phyloP scores from a whole-genome alignment of 2,888 invertebrate species.

The Ectemnius lituratus region DNA sequence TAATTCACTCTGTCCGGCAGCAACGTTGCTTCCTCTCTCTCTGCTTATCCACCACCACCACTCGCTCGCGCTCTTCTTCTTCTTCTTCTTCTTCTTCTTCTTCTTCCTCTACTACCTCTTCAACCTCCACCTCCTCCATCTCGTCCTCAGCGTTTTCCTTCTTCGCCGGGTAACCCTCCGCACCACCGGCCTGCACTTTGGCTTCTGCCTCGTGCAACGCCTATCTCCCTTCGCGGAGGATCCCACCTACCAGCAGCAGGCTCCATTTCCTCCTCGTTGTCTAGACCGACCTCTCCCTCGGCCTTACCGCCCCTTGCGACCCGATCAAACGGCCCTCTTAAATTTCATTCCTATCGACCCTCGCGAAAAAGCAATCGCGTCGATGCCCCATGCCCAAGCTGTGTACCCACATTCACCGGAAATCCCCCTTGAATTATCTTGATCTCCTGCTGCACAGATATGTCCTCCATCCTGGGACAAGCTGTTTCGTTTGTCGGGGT shows the following conservation, averaged over 20 bases:
- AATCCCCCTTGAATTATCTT: too few species aligned
- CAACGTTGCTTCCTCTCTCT: constrained; percentile 55
- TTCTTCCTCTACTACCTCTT: constrained; percentile 40
- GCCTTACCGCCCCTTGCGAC: not conserved
- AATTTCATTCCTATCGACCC: constrained; percentile 6
- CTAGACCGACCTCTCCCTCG: constrained; percentile 18
- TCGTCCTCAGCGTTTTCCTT: constrained; percentile 39
- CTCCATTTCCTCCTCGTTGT: constrained; percentile 22
- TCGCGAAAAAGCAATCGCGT: constrained; percentile 5
- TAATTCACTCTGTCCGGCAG: constrained; percentile 71
- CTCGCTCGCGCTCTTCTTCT: constrained; percentile 42
- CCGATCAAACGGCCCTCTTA: constrained; percentile 9
- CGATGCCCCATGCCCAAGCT: constrained; percentile 1
- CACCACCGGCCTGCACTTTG: constrained; percentile 5
- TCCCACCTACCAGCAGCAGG: not conserved
- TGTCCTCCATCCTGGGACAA: not conserved
- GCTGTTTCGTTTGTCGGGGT: too few species aligned
- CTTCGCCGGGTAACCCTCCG: constrained; percentile 15
- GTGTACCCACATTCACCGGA: not conserved
- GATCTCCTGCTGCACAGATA: too few species aligned
- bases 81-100: constrained; percentile 33
- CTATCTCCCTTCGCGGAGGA: constrained; percentile 15
- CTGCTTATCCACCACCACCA: constrained; percentile 60
- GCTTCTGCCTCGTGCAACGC: constrained; percentile 35
- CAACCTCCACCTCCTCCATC: constrained; percentile 28